Base-by-base conservation (phyloP, 2,888 invertebrate genomes). In the Epistrophe grossulariae region DNA sequence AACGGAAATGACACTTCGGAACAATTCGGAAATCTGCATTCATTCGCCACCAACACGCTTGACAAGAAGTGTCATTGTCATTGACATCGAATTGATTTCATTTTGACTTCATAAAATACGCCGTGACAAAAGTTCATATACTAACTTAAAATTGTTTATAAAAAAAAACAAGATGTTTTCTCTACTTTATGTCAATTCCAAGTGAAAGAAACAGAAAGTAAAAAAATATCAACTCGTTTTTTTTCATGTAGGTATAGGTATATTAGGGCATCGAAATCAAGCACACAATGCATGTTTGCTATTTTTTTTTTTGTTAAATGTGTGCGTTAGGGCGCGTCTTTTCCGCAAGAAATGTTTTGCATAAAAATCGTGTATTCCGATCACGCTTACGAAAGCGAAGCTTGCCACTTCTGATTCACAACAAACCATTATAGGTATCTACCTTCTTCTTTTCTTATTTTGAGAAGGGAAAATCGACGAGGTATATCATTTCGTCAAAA, bases 341-440 rank as follows among this genome's bases (percentile, higher is more conserved):
- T 55, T 43, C 55, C 57, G 43, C 81, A 60, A 50, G 59, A 43
- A 45, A 57, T 71, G 40, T 57, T 74, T 82, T 74, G 79, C 85
- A 87, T 74, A 79, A 13, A 71, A 79, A 79, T 76, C 50, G 31
- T 64, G 50, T 72, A 87, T 87, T 83, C 87, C 17, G 59, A 74
- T 72, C 87, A 83, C 83, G 79, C 76, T 60, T 70, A 83, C 40
- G 87, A 87, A 87, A 87, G 87, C 79, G 83, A 87, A 87, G 83
- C 72, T 79, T 72, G 71, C 79, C 50, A 79, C 40, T 78, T 82
- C 74, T 70, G 82, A 85, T 74, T 82, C 74, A 71, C 48, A 40
- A 79, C 48, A 45, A 83, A 79, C 66, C 85, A 74, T 60, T 68
- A 48, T 10, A 24, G n/a, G 4, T 31, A 35, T 35, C 8, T 8